These are phyloP conservation scores for Caenorhabditis sp. DNA, from an alignment of 2,888 invertebrate genomes.

Conservation along the genomic window DNA sequence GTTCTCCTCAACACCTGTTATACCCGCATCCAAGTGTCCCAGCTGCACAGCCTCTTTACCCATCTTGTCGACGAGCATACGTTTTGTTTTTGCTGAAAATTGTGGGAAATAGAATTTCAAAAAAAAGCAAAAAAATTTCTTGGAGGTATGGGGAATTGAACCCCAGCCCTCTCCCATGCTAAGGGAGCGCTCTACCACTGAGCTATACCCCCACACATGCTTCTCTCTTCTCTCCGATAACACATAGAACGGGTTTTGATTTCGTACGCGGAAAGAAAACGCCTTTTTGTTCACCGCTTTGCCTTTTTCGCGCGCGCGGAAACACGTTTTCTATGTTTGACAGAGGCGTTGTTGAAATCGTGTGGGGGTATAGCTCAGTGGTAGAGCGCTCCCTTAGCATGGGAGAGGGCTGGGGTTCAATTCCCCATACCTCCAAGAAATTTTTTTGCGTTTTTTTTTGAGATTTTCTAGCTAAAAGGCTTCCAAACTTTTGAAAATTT, in stretches of 20 bases:
- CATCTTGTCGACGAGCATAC: constrained; percentile 98
- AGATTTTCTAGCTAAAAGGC: no score
- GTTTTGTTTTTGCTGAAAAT: constrained; percentile 80
- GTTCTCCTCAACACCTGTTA: constrained; percentile 89
- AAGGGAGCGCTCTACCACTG: constrained; percentile 67
- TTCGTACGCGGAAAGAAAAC: constrained; percentile 1
- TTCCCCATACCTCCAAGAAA: constrained; percentile 58
- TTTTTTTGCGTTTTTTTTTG: no score
- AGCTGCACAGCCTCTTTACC: constrained; percentile 91
- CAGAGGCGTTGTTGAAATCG: no score
- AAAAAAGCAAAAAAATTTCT: constrained; percentile 3
- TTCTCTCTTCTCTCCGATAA: background rate
- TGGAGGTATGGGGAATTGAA: constrained; percentile 56
- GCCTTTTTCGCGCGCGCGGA: background rate
- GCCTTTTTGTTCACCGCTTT: background rate
- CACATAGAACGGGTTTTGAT: background rate
- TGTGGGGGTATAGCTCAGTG: constrained; percentile 46
- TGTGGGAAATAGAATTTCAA: background rate
- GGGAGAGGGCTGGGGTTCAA: constrained; percentile 64
- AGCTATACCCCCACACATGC: constrained; percentile 55
- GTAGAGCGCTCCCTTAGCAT: constrained; percentile 67
- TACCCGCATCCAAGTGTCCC: constrained; percentile 81
- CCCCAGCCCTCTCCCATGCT: constrained; percentile 65
- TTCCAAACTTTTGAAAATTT: no score
- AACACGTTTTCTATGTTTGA: background rate